A percentile compares a stretch with the other conserved stretches of the same genome.
Evolutionary conservation across 2,888 invertebrate species (phyloP).

Genomic region (Orthonevra nobilis): DNA sequence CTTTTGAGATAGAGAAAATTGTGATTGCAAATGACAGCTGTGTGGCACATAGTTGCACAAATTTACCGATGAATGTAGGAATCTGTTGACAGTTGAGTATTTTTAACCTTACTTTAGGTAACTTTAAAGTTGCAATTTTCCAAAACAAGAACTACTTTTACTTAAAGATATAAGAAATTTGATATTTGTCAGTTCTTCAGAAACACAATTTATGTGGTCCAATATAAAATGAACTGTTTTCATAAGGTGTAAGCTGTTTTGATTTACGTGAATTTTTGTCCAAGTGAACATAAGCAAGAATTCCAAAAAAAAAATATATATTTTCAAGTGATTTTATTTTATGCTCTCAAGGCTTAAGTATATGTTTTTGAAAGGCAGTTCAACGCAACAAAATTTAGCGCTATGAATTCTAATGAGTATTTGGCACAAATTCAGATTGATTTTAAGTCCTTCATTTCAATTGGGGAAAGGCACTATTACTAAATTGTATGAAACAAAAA

Average conservation of each 20-base stretch:
- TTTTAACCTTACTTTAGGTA: slow-evolving; percentile 54
- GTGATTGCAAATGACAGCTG: slow-evolving; percentile 69
- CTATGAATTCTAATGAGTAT: too few relatives aligned
- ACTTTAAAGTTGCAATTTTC: slow-evolving; percentile 44
- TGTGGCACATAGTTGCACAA: slow-evolving; percentile 65
- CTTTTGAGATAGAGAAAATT: slow-evolving; percentile 57
- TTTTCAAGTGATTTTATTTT: not conserved
- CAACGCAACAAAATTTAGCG: too few relatives aligned
- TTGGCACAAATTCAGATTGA: too few relatives aligned
- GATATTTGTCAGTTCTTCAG: slow-evolving; percentile 2
- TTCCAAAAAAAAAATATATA: not conserved
- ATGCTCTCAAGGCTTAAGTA: slow-evolving; percentile 1
- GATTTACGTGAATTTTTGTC: slow-evolving; percentile 5
- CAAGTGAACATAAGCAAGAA: not conserved
- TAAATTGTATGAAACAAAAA: too few relatives aligned
- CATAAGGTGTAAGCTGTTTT: not conserved
- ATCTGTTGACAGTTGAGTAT: slow-evolving; percentile 68
- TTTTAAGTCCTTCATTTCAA: too few relatives aligned
- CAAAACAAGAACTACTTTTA: slow-evolving; percentile 5
- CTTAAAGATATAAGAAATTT: not conserved
- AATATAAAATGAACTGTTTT: not conserved
- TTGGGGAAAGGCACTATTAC: too few relatives aligned
- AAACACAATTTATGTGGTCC: too few relatives aligned
- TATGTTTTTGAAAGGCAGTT: too few relatives aligned
- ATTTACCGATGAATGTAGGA: slow-evolving; percentile 64